A percentile compares a stretch with the other conserved stretches of the same genome.
These are phyloP conservation scores for Myanophis thanlyinensis DNA, from an alignment of 2,113 vertebrate species.

Conservation along the genomic window DNA sequence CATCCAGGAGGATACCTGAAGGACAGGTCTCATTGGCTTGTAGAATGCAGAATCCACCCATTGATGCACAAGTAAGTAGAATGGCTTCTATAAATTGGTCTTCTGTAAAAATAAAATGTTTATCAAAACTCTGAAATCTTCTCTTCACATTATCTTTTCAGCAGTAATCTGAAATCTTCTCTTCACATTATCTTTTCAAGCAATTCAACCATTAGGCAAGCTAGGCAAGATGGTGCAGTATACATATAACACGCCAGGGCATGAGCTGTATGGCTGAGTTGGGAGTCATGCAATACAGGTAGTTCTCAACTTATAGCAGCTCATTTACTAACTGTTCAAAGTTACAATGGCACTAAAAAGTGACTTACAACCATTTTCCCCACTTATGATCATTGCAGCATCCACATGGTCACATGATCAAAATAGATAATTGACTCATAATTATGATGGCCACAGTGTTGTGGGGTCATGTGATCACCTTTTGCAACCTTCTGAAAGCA, in stretches of 20 bases:
- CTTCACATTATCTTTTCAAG: not conserved
- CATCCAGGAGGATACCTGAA: not conserved
- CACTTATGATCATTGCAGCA: not conserved
- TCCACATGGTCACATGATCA: not conserved
- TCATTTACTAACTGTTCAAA: not conserved
- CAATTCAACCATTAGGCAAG: not conserved
- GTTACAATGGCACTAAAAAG: not conserved
- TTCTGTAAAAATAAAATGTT: not conserved
- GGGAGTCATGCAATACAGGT: not conserved
- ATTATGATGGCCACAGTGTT: not conserved
- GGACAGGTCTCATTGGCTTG: not conserved
- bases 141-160: not conserved
- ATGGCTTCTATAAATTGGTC: not conserved
- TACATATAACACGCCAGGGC: not conserved
- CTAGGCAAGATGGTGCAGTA: not conserved
- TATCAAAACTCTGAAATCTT: not conserved
- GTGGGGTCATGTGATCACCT: not conserved
- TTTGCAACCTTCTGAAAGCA: not conserved
- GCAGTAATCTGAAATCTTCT: not conserved
- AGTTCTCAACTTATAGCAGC: not conserved
- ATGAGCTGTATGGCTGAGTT: not conserved
- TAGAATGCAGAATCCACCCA: conserved; percentile 1
- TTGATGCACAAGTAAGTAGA: not conserved
- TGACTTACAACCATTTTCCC: not conserved
- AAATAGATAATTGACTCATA: not conserved